Percentiles rank a stretch among this genome's conserved stretches.
These are phyloP conservation scores for Pedicia rivosa DNA, from an alignment of 2,888 invertebrate genomes.

Conservation along the genomic window DNA sequence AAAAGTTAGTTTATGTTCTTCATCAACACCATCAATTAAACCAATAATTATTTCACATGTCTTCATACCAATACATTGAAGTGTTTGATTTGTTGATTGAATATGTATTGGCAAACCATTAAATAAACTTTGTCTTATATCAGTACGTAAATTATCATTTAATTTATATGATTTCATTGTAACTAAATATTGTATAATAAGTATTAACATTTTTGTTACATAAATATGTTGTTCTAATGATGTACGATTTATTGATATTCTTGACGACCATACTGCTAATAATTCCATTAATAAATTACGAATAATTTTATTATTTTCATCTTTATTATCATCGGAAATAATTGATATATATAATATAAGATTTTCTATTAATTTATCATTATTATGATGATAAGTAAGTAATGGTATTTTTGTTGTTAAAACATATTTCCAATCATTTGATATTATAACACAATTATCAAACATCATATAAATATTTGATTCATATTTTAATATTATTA, in stretches of 20 bases:
- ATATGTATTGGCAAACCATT: conserved; percentile 53
- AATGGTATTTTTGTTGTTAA: conserved; percentile 44
- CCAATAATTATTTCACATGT: conserved; percentile 48
- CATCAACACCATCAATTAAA: conserved; percentile 22
- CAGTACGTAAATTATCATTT: conserved; percentile 15
- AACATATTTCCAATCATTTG: conserved; percentile 48
- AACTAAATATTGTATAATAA: conserved; percentile 33
- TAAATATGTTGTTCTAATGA: conserved; percentile 54
- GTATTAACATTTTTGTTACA: conserved; percentile 47
- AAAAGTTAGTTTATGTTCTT: conserved; percentile 42
- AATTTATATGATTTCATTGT: conserved; percentile 15
- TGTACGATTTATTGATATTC: conserved; percentile 41
- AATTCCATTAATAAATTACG: conserved; percentile 37
- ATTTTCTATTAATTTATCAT: conserved; percentile 34
- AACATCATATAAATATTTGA: conserved; percentile 30
- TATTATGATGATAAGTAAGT: conserved; percentile 34
- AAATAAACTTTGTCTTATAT: conserved; percentile 33
- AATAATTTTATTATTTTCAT: conserved; percentile 22
- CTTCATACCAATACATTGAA: conserved; percentile 57
- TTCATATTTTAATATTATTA: conserved; percentile 37
- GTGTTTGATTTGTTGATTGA: conserved; percentile 40
- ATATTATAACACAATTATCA: conserved; percentile 31
- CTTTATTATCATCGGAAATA: conserved; percentile 18
- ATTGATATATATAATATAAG: conserved; percentile 43
- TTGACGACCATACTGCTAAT: conserved; percentile 50